Evolutionary conservation across 2,797 vertebrate species (phyloP).

Genomic region (Choloepus didactylus): DNA sequence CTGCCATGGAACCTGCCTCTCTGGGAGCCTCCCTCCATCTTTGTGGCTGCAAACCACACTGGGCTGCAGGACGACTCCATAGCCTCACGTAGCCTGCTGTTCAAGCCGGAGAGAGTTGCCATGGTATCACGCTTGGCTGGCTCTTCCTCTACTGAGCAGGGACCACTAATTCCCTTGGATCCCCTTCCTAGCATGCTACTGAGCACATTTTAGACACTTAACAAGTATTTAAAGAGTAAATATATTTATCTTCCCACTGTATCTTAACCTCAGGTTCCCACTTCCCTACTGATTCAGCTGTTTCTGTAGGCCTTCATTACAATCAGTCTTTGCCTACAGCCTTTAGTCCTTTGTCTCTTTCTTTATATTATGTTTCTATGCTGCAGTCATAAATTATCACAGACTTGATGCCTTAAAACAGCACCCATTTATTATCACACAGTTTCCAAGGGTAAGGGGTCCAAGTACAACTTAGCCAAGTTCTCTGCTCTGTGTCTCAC

Average conservation of each 20-base stretch:
- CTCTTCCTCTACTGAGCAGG: not conserved
- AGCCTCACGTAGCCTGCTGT: not conserved
- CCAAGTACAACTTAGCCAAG: not conserved
- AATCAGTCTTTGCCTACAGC: not conserved
- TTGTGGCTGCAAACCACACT: not conserved
- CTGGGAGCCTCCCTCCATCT: fast-evolving
- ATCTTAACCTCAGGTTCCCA: fast-evolving
- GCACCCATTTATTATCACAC: not conserved
- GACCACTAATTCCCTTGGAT: not conserved
- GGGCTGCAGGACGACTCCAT: not conserved
- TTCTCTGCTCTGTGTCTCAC: not conserved
- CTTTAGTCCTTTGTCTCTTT: not conserved
- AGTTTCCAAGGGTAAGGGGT: not conserved
- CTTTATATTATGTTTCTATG: not conserved
- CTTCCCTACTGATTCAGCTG: not conserved
- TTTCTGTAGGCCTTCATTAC: not conserved
- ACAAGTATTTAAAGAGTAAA: not conserved
- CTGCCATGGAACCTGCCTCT: not conserved
- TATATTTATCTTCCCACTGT: fast-evolving
- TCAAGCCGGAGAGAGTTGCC: not conserved
- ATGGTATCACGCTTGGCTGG: not conserved
- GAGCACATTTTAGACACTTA: not conserved
- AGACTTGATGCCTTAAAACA: not conserved
- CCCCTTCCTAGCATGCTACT: not conserved
- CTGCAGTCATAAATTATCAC: not conserved